Evolutionary conservation across 2,113 vertebrate species (phyloP).

Genomic region (Eudyptes chrysolophus): DNA sequence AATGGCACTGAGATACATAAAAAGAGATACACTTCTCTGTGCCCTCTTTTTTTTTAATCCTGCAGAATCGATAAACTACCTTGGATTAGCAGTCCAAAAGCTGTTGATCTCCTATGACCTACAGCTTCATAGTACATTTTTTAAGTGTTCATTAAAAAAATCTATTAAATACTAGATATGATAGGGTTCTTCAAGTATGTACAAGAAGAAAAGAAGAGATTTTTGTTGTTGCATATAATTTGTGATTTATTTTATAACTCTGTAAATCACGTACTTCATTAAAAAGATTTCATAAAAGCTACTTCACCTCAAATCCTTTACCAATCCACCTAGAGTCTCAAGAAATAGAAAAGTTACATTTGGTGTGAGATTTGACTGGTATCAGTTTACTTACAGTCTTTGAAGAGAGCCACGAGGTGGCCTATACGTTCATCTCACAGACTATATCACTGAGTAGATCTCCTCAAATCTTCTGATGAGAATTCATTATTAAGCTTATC

Average conservation of each 20-base stretch:
- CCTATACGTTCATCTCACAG: neutral
- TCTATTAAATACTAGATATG: neutral
- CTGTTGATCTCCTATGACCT: neutral
- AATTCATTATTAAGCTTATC: neutral
- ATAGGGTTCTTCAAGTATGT: neutral
- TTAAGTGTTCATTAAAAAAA: neutral
- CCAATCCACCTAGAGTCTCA: neutral
- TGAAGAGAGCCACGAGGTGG: rapidly evolving
- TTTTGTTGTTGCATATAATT: neutral
- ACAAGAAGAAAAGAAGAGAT: neutral
- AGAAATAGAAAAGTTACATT: neutral
- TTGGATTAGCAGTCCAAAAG: neutral
- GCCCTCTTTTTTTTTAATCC: neutral
- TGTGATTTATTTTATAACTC: neutral
- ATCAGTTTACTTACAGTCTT: neutral
- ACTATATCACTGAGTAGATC: neutral
- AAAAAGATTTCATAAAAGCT: neutral
- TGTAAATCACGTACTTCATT: neutral
- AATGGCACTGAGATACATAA: neutral
- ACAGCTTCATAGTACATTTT: neutral
- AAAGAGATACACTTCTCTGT: neutral
- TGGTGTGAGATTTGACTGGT: neutral
- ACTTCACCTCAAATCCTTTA: neutral
- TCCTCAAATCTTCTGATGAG: neutral
- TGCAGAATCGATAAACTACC: neutral